These are phyloP conservation scores for Hartigia nigra DNA, from an alignment of 2,888 invertebrate genomes.

Conservation along the genomic window DNA sequence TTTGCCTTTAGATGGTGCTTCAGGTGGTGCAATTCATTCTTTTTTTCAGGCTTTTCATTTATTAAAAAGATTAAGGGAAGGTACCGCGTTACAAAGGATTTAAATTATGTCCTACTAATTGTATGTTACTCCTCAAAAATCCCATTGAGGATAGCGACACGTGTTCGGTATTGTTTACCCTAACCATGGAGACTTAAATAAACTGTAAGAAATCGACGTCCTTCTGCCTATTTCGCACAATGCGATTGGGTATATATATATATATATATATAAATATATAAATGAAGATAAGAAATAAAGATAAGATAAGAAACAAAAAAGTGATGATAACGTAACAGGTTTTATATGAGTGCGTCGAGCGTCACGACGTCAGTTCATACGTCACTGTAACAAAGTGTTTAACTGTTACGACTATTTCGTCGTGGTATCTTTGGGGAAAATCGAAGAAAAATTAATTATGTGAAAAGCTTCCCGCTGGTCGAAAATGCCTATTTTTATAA, in stretches of 20 bases:
- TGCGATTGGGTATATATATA: too few relatives aligned
- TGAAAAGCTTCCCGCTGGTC: slow-evolving; percentile 1
- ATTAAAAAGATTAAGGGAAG: neutral
- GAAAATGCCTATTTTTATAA: neutral
- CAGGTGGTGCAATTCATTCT: neutral
- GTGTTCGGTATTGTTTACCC: neutral
- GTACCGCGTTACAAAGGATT: neutral
- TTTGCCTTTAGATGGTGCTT: neutral
- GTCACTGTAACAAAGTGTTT: slow-evolving; percentile 39
- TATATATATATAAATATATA: too few relatives aligned
- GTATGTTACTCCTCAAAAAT: neutral
- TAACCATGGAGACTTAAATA: neutral
- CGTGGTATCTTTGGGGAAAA: neutral
- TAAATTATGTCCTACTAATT: neutral
- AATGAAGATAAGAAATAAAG: too few relatives aligned
- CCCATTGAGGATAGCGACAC: neutral
- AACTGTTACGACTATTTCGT: slow-evolving; percentile 25
- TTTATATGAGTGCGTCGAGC: slow-evolving; percentile 38
- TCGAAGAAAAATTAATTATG: slow-evolving; percentile 20
- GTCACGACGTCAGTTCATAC: slow-evolving; percentile 25
- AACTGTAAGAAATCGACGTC: neutral
- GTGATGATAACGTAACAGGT: slow-evolving; percentile 36
- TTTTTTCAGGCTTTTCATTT: neutral
- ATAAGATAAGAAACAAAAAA: slow-evolving; percentile 17
- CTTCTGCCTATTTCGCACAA: neutral